A percentile compares a stretch with the other conserved stretches of the same genome.
phyloP scores from a whole-genome alignment of 37 sponge, comb jelly and placozoan genomes.

The Halichondria panicea region DNA sequence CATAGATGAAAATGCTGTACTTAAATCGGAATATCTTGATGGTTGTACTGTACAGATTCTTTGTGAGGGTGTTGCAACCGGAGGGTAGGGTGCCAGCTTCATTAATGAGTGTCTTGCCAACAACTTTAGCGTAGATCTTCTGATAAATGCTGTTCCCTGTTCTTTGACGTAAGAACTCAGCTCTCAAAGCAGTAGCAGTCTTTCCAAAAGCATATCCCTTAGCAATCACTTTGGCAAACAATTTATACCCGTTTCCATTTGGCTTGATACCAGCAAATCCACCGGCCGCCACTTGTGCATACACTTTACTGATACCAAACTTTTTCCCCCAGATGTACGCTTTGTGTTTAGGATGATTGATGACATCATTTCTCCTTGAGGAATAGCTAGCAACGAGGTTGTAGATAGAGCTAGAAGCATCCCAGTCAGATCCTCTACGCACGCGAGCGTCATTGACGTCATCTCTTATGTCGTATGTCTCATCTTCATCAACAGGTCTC shows the following conservation, averaged over 20 bases:
- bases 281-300: constrained; percentile 40
- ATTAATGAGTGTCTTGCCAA: constrained; percentile 36
- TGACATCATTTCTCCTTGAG: constrained; percentile 31
- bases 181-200: constrained; percentile 23
- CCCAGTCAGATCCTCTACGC: constrained; percentile 48
- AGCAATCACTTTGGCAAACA: constrained; percentile 45
- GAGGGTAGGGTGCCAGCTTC: neutral
- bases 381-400: constrained; percentile 38
- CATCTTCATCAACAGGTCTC: neutral
- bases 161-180: constrained; percentile 17
- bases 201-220: constrained; percentile 52
- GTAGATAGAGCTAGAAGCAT: constrained; percentile 25
- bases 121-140: constrained; percentile 46
- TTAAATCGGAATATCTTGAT: neutral
- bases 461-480: too few relatives aligned
- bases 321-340: constrained; percentile 67
- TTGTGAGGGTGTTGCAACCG: neutral
- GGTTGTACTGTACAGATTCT: neutral
- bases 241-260: constrained; percentile 15
- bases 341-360: constrained; percentile 43
- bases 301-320: constrained; percentile 40
- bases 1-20: constrained; percentile 3
- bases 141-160: neutral
- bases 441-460: neutral
- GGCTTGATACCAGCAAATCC: constrained; percentile 42